A percentile compares a stretch with the other conserved stretches of the same genome.
phyloP scores from a whole-genome alignment of 2,888 invertebrate species.

The Diloba caeruleocephala region DNA sequence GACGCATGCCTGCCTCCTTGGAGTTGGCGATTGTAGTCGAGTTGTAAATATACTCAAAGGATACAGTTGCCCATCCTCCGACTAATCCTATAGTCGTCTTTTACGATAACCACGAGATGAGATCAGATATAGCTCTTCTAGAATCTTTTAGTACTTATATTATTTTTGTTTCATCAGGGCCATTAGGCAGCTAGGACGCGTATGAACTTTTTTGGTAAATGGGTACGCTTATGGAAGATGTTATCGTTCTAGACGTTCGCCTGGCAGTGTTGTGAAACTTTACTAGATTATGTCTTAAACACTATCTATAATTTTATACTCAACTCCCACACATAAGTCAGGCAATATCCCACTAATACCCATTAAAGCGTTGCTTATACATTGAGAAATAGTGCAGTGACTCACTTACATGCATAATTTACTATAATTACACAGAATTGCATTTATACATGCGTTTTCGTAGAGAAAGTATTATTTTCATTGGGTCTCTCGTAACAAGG shows the following conservation, averaged over 20 bases:
- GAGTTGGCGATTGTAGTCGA: too few species aligned
- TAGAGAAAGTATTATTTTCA: constrained; percentile 31
- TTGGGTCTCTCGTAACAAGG: constrained; percentile 5
- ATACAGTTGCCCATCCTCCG: too few species aligned
- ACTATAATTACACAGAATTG: constrained; percentile 40
- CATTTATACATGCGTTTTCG: constrained; percentile 24
- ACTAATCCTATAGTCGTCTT: too few species aligned
- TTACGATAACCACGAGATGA: too few species aligned
- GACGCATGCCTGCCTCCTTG: too few species aligned
- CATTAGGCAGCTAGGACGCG: neutral
- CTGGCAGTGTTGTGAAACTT: too few species aligned
- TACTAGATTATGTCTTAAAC: too few species aligned
- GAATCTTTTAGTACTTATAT: neutral
- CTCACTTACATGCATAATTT: constrained; percentile 35
- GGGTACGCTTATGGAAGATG: neutral
- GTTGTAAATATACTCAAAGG: too few species aligned
- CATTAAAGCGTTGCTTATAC: constrained; percentile 16
- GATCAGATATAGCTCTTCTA: neutral
- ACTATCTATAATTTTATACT: constrained; percentile 4
- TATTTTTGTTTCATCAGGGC: neutral
- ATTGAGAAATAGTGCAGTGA: constrained; percentile 20
- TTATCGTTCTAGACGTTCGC: neutral
- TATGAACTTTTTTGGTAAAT: neutral
- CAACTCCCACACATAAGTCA: constrained; percentile 1
- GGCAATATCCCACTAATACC: constrained; percentile 27